These are phyloP conservation scores for Matsumyia berberina DNA, from an alignment of 2,888 invertebrate genomes.

Conservation along the genomic window DNA sequence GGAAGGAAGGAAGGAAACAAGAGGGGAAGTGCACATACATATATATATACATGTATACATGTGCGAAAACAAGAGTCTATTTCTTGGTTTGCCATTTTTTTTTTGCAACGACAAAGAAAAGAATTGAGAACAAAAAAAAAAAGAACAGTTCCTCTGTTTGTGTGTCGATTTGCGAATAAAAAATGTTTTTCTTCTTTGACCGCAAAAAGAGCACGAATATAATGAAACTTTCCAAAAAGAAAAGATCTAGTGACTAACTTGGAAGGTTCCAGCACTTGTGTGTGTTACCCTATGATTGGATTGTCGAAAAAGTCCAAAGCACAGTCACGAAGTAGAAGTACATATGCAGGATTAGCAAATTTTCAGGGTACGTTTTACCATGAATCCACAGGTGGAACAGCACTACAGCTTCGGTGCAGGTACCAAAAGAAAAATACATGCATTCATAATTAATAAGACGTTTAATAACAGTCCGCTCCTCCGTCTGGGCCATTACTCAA, in stretches of 20 bases:
- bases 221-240: constrained; percentile 18
- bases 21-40: not conserved
- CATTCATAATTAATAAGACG: too few species aligned
- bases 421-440: too few species aligned
- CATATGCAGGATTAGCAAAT: too few species aligned
- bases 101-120: constrained; percentile 12
- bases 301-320: too few species aligned
- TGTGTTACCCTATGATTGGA: not conserved
- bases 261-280: not conserved
- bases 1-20: too few species aligned
- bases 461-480: too few species aligned
- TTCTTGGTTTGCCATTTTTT: constrained; percentile 15
- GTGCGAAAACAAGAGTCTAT: constrained; percentile 18
- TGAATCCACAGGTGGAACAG: too few species aligned
- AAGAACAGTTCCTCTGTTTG: constrained; percentile 4
- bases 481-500: too few species aligned
- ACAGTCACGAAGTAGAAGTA: too few species aligned
- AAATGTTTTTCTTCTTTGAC: not conserved
- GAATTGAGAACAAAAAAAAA: not conserved
- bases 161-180: constrained; percentile 11
- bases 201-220: constrained; percentile 1
- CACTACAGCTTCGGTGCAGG: too few species aligned
- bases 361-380: too few species aligned
- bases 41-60: not conserved
- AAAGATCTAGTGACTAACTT: not conserved